Evolutionary conservation across 2,888 invertebrate species (phyloP), one percentile per base, ranked within the genome.

Genomic region (Pinctada fucata): DNA sequence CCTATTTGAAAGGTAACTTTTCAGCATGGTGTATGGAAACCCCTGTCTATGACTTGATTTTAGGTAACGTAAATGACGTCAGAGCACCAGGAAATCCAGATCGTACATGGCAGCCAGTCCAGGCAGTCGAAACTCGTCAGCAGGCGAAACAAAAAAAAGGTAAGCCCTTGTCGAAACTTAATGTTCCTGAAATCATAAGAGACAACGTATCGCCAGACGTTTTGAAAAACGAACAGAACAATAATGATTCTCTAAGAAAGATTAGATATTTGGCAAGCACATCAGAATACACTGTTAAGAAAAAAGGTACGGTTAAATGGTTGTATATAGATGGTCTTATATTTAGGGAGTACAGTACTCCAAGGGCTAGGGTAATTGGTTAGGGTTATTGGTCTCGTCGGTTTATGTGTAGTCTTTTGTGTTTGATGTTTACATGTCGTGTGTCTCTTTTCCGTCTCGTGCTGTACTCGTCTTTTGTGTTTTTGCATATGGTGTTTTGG

Each of bases 11-110:
- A 48, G 79, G 79, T 31, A 31, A 31, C 31, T 5, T 74, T 10
- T n/a, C 69, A n/a, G 73, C 81, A 31, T 49, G 77, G 77, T 76
- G 73, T 72, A 75, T 81, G 70, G 74, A 76, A 47, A 68, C 47
- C 10, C 79, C 79, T 3, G 47, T 79, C 49, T 81, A 77, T 72
- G 80, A 80, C 48, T 31, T 81, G 45, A 68, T 81, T 8, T 71
- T 81, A n/a, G 81, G 81, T 45, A 80, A 80, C 51, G 72, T 80
- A 47, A 13, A n/a, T 2, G 71, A 69, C 1, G 78, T 76, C 3
- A 64, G 80, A 67, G n/a, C 10, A 50, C 70, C 75, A 31, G 65
- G 58, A 31, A 16, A 58, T 13, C 74, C 70, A 58, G 75, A 78
- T 58, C 31, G 3, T 10, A 31, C 52, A 3, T 73, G 52, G 68